These are phyloP conservation scores for Opisthograptis luteolata DNA, from an alignment of 2,888 invertebrate species.

Conservation along the genomic window DNA sequence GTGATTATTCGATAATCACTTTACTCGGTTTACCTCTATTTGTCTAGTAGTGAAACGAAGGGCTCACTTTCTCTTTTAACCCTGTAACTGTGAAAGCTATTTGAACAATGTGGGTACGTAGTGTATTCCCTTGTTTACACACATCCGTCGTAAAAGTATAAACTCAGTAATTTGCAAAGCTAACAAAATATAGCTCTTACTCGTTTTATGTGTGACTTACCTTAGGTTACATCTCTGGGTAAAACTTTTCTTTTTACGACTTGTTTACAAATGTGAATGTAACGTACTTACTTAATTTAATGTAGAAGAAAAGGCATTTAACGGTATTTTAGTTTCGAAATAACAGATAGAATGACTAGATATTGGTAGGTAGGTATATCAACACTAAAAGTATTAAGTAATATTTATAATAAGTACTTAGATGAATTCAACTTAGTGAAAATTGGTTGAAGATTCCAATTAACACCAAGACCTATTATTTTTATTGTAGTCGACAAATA, in stretches of 20 bases:
- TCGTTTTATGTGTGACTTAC: slow-evolving; percentile 10
- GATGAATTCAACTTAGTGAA: no score
- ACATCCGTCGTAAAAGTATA: slow-evolving; percentile 26
- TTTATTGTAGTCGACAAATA: no score
- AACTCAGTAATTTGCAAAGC: slow-evolving; percentile 51
- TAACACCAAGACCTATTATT: no score
- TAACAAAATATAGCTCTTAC: slow-evolving; percentile 47
- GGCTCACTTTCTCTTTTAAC: slow-evolving; percentile 46
- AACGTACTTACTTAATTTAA: background rate
- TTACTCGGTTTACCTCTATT: slow-evolving; percentile 29
- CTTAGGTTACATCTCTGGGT: slow-evolving; percentile 18
- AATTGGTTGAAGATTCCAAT: no score
- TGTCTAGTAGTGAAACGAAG: slow-evolving; percentile 34
- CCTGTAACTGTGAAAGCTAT: slow-evolving; percentile 50
- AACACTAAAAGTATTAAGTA: no score
- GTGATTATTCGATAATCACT: slow-evolving; percentile 37
- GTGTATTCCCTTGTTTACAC: slow-evolving; percentile 30
- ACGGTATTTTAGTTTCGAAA: no score
- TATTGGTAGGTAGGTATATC: no score
- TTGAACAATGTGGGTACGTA: slow-evolving; percentile 30
- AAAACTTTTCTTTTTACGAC: slow-evolving; percentile 41
- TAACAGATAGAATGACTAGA: no score
- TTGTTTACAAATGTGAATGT: slow-evolving; percentile 18
- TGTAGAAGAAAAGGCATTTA: no score
- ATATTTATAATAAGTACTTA: no score